phyloP scores from a whole-genome alignment of 2,797 vertebrate genomes.

The Myotis pilosus region DNA sequence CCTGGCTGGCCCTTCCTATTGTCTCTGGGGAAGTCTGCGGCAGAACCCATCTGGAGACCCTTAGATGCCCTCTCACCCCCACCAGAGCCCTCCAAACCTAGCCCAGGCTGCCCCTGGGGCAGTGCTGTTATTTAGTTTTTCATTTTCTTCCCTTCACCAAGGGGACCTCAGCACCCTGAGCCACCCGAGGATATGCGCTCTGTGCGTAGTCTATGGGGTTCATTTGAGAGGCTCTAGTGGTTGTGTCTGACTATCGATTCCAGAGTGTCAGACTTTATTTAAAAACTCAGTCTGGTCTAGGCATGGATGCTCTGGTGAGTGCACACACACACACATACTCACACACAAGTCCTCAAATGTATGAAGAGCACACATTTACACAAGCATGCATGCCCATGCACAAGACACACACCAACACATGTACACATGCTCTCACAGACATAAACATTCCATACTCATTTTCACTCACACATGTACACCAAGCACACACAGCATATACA shows the following conservation, averaged over 20 bases:
- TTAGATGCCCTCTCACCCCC: background rate
- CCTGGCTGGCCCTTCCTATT: background rate
- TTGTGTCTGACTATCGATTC: background rate
- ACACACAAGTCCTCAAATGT: background rate
- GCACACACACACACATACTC: no score
- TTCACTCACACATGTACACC: background rate
- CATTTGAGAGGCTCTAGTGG: background rate
- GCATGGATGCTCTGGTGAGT: background rate
- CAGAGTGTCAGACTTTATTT: constrained; percentile 33
- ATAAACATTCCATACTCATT: background rate
- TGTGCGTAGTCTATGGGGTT: accelerated
- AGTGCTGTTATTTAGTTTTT: background rate
- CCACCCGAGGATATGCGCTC: background rate
- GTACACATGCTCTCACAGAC: no score
- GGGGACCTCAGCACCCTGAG: constrained; percentile 18
- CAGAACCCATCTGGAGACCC: background rate
- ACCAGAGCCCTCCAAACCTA: background rate
- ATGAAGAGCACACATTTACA: no score
- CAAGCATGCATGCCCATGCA: no score
- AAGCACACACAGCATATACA: accelerated
- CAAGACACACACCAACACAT: no score
- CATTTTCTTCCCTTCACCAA: constrained; percentile 35
- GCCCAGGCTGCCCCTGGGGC: background rate
- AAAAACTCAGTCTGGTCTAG: background rate
- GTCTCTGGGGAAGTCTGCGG: background rate